Evolutionary conservation across 2,888 invertebrate genomes (phyloP).

Genomic region (Spilosoma lubricipeda): DNA sequence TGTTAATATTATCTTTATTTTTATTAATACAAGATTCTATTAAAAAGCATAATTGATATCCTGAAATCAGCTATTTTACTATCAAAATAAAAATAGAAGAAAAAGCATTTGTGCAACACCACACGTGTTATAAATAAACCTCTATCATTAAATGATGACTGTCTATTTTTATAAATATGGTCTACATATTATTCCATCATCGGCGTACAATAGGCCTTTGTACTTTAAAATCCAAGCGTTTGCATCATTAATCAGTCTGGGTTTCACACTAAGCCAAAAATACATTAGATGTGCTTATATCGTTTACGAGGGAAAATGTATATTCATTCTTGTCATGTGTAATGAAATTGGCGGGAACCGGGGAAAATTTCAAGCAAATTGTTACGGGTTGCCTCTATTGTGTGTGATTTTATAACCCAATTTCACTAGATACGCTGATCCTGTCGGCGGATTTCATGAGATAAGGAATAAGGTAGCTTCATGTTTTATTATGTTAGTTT

Average conservation of each 20-base stretch:
- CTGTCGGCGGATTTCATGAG: background rate
- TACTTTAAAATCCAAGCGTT: constrained; percentile 17
- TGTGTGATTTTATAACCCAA: constrained; percentile 4
- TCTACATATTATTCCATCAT: constrained; percentile 17
- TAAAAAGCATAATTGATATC: too few relatives aligned
- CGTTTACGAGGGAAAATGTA: background rate
- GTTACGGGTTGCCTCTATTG: constrained; percentile 5
- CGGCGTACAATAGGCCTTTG: constrained; percentile 31
- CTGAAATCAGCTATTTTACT: too few relatives aligned
- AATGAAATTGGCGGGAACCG: constrained; percentile 6
- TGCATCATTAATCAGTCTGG: constrained; percentile 38
- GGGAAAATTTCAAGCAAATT: background rate
- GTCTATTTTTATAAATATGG: constrained; percentile 22
- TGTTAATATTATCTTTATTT: too few relatives aligned
- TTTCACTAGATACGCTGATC: background rate
- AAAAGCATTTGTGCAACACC: background rate
- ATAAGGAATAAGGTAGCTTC: background rate
- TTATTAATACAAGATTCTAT: too few relatives aligned
- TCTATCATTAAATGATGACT: constrained; percentile 28
- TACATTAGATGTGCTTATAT: constrained; percentile 9
- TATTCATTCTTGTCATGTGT: constrained; percentile 14
- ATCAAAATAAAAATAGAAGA: too few relatives aligned
- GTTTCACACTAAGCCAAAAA: constrained; percentile 5
- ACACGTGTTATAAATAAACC: constrained; percentile 19
- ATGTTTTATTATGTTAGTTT: background rate